These are phyloP conservation scores for Drosophila insularis DNA, from an alignment of 1,140 invertebrate species.

Conservation along the genomic window DNA sequence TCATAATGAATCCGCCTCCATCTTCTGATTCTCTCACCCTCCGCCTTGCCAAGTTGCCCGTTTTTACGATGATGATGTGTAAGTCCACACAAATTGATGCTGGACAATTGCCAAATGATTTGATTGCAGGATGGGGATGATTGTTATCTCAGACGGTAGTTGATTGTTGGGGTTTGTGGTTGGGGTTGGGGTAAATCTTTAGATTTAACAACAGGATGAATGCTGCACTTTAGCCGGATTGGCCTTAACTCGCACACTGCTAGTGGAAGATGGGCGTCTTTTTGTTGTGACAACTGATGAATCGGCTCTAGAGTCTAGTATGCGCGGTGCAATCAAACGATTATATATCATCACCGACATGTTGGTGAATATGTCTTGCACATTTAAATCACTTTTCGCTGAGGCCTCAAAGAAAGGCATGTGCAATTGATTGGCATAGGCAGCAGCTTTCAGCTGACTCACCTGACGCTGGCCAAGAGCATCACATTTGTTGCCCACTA, in stretches of 20 bases:
- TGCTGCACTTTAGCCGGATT: not conserved
- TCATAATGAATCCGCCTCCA: not conserved
- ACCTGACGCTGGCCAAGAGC: constrained; percentile 20
- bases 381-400: constrained; percentile 43
- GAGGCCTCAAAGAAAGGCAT: constrained; percentile 38
- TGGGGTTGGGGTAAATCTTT: not conserved
- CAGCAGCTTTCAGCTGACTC: not conserved
- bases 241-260: not conserved
- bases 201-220: not conserved
- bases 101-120: constrained; percentile 49
- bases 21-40: not conserved
- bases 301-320: not conserved
- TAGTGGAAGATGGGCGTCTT: not conserved
- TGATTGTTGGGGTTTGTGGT: not conserved
- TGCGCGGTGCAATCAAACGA: not conserved
- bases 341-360: constrained; percentile 28
- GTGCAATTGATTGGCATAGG: constrained; percentile 10
- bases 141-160: not conserved
- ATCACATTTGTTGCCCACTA: constrained; percentile 60
- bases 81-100: constrained; percentile 56
- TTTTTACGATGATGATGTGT: constrained; percentile 53
- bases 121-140: constrained; percentile 23
- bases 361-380: constrained; percentile 22
- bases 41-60: constrained; percentile 8
- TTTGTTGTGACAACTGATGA: not conserved